phyloP scores from a whole-genome alignment of 2,888 invertebrate species.

The Cenopis cana region DNA sequence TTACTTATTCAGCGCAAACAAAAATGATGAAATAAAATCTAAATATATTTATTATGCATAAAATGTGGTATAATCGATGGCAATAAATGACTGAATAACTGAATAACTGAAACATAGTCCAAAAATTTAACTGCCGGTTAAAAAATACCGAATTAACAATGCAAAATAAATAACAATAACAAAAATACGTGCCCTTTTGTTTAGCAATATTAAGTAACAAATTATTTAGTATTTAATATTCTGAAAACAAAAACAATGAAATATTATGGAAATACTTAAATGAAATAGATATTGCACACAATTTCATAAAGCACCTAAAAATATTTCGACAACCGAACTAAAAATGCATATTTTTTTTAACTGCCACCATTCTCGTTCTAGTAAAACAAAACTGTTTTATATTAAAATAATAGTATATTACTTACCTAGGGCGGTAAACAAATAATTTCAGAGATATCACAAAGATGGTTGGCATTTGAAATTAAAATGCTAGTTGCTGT shows the following conservation, averaged over 20 bases:
- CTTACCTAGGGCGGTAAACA: too few species aligned
- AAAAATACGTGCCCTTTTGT: conserved; percentile 1
- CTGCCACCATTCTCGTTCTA: not conserved
- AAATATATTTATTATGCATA: too few species aligned
- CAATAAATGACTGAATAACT: too few species aligned
- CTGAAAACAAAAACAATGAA: not conserved
- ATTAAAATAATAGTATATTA: not conserved
- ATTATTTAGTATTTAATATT: too few species aligned
- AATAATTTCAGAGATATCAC: too few species aligned
- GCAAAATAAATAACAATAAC: not conserved
- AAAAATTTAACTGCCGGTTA: too few species aligned
- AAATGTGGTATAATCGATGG: too few species aligned
- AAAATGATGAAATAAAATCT: not conserved
- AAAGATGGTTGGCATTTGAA: too few species aligned
- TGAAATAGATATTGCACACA: conserved; percentile 16
- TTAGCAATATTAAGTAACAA: not conserved
- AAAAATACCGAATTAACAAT: too few species aligned
- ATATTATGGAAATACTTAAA: not conserved
- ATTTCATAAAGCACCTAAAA: conserved; percentile 8
- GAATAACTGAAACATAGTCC: too few species aligned
- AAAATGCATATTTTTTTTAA: not conserved
- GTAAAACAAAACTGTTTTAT: not conserved
- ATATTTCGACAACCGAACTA: not conserved
- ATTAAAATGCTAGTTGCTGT: too few species aligned
- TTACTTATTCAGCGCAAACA: not conserved